These are phyloP conservation scores for Pangasius krempfi DNA, from an alignment of 2,797 vertebrate genomes.

Conservation along the genomic window DNA sequence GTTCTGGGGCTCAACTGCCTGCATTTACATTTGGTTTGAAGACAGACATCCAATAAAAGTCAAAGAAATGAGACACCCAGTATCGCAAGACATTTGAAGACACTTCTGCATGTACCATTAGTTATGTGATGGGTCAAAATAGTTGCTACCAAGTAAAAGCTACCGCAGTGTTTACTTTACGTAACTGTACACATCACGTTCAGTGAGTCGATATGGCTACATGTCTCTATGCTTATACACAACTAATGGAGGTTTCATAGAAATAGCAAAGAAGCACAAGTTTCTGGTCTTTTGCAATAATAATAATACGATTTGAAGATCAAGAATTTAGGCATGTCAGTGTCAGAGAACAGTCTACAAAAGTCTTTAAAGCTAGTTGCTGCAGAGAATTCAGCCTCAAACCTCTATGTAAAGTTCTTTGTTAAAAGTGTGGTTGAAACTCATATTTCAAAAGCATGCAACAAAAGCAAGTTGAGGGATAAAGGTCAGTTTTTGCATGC, in stretches of 20 bases:
- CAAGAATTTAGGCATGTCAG: slow-evolving; percentile 58
- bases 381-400: slow-evolving; percentile 34
- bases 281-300: slow-evolving; percentile 79
- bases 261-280: slow-evolving; percentile 80
- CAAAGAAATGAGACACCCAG: slow-evolving; percentile 27
- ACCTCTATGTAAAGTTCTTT: slow-evolving; percentile 37
- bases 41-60: slow-evolving; percentile 25
- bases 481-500: slow-evolving; percentile 51
- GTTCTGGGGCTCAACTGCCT: slow-evolving; percentile 36
- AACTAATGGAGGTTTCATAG: slow-evolving; percentile 75
- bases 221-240: slow-evolving; percentile 67
- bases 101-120: slow-evolving; percentile 50
- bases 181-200: slow-evolving; percentile 71
- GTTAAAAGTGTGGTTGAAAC: slow-evolving; percentile 44
- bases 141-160: slow-evolving; percentile 68
- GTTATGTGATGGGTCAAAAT: slow-evolving; percentile 48
- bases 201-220: slow-evolving; percentile 74
- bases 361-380: slow-evolving; percentile 64
- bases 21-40: slow-evolving; percentile 31
- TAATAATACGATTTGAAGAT: slow-evolving; percentile 60
- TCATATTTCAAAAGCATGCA: slow-evolving; percentile 51
- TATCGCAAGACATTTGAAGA: slow-evolving; percentile 47
- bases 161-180: slow-evolving; percentile 67
- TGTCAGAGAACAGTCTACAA: slow-evolving; percentile 70
- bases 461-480: slow-evolving; percentile 29